Evolutionary conservation across 1,140 invertebrate genomes (phyloP), one percentile per base, ranked within the genome.

Genomic region (Habropoda laboriosa): DNA sequence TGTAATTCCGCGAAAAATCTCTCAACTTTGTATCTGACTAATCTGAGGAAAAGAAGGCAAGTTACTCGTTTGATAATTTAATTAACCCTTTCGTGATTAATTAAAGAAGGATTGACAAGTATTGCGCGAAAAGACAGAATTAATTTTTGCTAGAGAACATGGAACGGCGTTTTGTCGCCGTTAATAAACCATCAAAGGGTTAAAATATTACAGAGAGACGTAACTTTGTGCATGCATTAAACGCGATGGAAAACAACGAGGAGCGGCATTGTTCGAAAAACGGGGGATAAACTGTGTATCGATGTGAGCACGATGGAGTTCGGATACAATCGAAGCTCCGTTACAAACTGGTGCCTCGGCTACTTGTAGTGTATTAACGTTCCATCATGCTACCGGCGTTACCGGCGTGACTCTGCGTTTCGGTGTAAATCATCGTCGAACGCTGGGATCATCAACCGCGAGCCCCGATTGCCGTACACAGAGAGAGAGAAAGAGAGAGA

Each of bases 341-440:
- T 85, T 81, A 74, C 83, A 78, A 85, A 85, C 57, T 61, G 79
- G 18, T 75, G 70, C 70, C 64, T 60, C 67, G 73, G 58, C 67
- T 71, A 71, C 80, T 81, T 58, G 61, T 67, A 21, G 30, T 63
- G 75, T 77, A 81, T 81, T 81, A 81, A 79, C 64, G 75, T 81
- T 81, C 66, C 75, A 79, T 81, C 80, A 57, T 72, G 80, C 80
- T 79, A 79, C 80, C 67, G 57, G 68, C 70, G 76, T 80, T 83
- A 72, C 82, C 53, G 64, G 82, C 76, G 80, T 87, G 84, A 86
- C 83, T 68, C 35, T 81, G 83, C 83, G 73, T 63, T 84, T 81
- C 79, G 51, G 70, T 66, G 74, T 80, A 82, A 83, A 85, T 85
- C 81, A 64, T 80, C 78, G 78, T 51, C 72, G 63, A 71, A 49